These are phyloP conservation scores for Silurus glanis DNA, from an alignment of 2,113 vertebrate species.

Conservation along the genomic window DNA sequence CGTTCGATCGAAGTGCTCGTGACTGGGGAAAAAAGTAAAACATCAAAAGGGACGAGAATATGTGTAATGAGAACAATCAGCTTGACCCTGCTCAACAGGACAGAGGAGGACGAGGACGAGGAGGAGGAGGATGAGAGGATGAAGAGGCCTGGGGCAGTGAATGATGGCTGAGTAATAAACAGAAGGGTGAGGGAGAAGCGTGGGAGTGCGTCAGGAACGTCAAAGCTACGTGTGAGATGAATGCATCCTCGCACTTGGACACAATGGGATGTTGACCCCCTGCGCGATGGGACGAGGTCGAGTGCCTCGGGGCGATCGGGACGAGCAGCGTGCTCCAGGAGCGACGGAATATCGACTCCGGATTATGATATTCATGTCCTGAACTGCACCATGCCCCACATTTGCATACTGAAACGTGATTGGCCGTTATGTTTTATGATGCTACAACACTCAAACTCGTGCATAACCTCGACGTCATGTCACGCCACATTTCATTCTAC, in stretches of 20 bases:
- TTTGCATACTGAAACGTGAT: no score
- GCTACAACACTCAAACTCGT: no score
- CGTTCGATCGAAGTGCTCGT: not conserved
- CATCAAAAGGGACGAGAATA: not conserved
- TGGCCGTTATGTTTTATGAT: no score
- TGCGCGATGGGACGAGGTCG: no score
- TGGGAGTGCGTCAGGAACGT: slow-evolving; percentile 27
- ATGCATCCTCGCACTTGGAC: not conserved
- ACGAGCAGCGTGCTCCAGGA: no score
- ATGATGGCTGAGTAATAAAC: slow-evolving; percentile 42
- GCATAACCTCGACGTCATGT: no score
- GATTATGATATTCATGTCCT: no score
- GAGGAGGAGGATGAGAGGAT: slow-evolving; percentile 8
- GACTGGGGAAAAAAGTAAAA: not conserved
- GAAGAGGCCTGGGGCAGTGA: slow-evolving; percentile 36
- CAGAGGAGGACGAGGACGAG: not conserved
- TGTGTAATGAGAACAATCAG: slow-evolving; percentile 9
- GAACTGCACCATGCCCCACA: no score
- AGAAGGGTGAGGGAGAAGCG: slow-evolving; percentile 25
- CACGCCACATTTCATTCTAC: no score
- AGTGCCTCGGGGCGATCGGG: no score
- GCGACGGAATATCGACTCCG: no score
- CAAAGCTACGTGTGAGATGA: not conserved
- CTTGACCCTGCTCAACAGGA: not conserved
- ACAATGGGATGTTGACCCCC: no score